phyloP scores from a whole-genome alignment of 2,888 invertebrate species.

The Coremacera marginata region DNA sequence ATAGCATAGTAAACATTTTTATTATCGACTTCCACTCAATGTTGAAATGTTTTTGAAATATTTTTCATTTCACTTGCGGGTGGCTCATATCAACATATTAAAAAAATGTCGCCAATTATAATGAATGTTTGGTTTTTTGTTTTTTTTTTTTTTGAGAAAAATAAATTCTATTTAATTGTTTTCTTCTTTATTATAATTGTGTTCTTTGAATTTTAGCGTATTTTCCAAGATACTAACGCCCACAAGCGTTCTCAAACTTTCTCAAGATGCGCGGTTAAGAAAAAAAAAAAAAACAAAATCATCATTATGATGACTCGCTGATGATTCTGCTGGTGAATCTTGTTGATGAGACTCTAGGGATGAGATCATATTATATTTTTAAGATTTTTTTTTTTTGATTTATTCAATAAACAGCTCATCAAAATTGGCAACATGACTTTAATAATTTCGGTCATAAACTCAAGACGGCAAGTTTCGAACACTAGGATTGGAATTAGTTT shows the following conservation, averaged over 20 bases:
- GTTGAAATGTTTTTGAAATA: no score
- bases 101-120: not conserved
- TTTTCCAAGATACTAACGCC: not conserved
- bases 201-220: not conserved
- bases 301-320: constrained; percentile 5
- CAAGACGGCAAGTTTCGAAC: no score
- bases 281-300: not conserved
- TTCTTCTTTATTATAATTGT: not conserved
- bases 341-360: constrained; percentile 48
- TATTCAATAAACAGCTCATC: constrained; percentile 34
- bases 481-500: no score
- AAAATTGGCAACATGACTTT: no score
- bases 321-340: constrained; percentile 21
- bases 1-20: not conserved
- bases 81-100: not conserved
- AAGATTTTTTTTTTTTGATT: constrained; percentile 61
- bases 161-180: not conserved
- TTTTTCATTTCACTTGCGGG: not conserved
- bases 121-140: not conserved
- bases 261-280: not conserved
- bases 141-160: not conserved
- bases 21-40: not conserved
- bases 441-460: no score
- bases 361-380: constrained; percentile 64
- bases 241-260: constrained; percentile 26